These are phyloP conservation scores for Galaxea fascicularis DNA, from an alignment of 92 coral and sea anemone species.

Conservation along the genomic window DNA sequence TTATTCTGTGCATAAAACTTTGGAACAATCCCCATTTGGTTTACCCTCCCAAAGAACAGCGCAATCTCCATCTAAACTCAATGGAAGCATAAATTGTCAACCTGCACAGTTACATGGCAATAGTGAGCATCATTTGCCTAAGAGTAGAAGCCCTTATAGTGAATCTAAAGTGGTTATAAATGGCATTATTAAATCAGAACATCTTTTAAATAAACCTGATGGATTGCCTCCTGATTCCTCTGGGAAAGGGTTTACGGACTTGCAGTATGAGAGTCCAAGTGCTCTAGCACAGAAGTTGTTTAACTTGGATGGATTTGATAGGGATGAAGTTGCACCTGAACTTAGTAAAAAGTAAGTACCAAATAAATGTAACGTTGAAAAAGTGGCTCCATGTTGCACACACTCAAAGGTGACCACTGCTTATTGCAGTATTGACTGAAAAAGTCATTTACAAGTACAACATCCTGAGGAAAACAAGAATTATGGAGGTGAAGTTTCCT, in stretches of 20 bases:
- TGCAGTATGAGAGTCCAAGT: conserved; percentile 59
- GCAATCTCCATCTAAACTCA: conserved; percentile 30
- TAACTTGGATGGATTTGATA: conserved; percentile 79
- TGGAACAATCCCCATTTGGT: conserved; percentile 42
- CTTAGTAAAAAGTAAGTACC: conserved; percentile 92
- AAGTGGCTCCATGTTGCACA: no score
- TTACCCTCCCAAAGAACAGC: conserved; percentile 4
- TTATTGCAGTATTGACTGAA: no score
- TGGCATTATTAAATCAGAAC: conserved; percentile 36
- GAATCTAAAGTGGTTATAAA: conserved; percentile 24
- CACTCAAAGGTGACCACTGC: no score
- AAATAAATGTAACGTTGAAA: not conserved
- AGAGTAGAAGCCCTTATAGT: not conserved
- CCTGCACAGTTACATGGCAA: conserved; percentile 2
- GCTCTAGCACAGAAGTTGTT: conserved; percentile 79
- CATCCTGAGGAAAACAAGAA: no score
- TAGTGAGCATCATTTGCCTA: not conserved
- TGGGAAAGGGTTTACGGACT: conserved; percentile 14
- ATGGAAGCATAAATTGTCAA: conserved; percentile 20
- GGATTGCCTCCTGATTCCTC: conserved; percentile 28
- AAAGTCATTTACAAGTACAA: no score
- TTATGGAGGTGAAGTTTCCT: no score
- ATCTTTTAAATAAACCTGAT: not conserved
- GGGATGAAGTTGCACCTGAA: conserved; percentile 90
- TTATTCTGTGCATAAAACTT: conserved; percentile 54